phyloP scores from a whole-genome alignment of 2,113 vertebrate genomes.

The Pseudorhombus dupliciocellatus region DNA sequence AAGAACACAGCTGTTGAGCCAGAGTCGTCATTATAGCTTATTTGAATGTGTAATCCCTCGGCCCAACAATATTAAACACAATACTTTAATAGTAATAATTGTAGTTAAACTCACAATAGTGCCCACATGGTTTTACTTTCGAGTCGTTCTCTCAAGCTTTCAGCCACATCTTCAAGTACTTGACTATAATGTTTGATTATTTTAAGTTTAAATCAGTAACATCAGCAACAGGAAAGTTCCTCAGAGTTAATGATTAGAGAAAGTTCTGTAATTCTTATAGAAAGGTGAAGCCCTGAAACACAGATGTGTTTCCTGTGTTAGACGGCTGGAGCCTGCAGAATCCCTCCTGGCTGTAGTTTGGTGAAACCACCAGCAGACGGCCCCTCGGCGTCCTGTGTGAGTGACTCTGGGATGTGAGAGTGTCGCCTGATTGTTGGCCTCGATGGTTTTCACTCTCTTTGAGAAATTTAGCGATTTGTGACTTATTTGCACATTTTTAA shows the following conservation, averaged over 20 bases:
- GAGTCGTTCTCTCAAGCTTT: too few species aligned
- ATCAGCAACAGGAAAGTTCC: neutral
- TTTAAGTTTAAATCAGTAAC: too few species aligned
- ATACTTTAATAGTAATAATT: too few species aligned
- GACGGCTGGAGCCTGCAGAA: neutral
- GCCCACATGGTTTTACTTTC: too few species aligned
- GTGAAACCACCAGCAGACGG: slow-evolving; percentile 28
- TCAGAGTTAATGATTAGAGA: neutral
- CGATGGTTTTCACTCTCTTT: slow-evolving; percentile 18
- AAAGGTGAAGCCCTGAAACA: neutral
- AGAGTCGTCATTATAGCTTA: too few species aligned
- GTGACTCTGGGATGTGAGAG: neutral
- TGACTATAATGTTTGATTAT: too few species aligned
- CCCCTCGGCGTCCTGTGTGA: neutral
- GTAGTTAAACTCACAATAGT: too few species aligned
- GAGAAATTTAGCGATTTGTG: slow-evolving; percentile 31
- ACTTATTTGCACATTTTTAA: slow-evolving; percentile 31
- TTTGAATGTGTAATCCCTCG: too few species aligned
- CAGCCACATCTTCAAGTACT: too few species aligned
- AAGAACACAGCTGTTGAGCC: too few species aligned
- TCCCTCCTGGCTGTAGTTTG: slow-evolving; percentile 33
- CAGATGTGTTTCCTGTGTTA: neutral
- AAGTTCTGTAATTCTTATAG: too few species aligned
- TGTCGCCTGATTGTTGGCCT: neutral
- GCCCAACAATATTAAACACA: too few species aligned